phyloP scores from a whole-genome alignment of 2,888 invertebrate genomes.

The Lasiommata megera region DNA sequence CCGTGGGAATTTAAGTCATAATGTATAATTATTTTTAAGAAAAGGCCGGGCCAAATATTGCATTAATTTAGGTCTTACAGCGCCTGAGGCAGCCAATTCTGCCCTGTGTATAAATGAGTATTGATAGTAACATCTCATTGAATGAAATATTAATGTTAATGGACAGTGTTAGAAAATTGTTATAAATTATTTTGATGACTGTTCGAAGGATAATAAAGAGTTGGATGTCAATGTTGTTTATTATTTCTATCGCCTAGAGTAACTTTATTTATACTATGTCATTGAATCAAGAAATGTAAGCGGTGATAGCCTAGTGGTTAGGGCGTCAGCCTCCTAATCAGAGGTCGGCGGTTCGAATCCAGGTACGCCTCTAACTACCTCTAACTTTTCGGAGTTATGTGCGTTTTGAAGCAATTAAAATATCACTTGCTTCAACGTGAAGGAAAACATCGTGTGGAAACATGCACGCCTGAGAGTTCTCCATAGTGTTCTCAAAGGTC shows the following conservation, averaged over 20 bases:
- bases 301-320: no score
- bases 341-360: no score
- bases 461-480: no score
- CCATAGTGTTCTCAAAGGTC: no score
- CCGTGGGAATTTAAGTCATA: slow-evolving; percentile 73
- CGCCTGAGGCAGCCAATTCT: slow-evolving; percentile 67
- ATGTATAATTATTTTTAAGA: slow-evolving; percentile 77
- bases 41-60: slow-evolving; percentile 81
- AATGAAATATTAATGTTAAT: slow-evolving; percentile 78
- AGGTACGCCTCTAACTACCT: no score
- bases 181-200: slow-evolving; percentile 84
- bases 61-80: slow-evolving; percentile 74
- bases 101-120: slow-evolving; percentile 67
- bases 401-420: no score
- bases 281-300: no score
- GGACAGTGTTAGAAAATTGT: slow-evolving; percentile 82
- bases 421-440: no score
- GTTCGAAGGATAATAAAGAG: slow-evolving; percentile 83
- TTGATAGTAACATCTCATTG: slow-evolving; percentile 72
- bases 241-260: slow-evolving; percentile 44
- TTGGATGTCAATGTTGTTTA: slow-evolving; percentile 75
- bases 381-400: no score
- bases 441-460: no score
- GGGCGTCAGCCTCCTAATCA: no score
- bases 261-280: slow-evolving; percentile 42